These are phyloP conservation scores for Vesta saturnalis DNA, from an alignment of 2,888 invertebrate genomes.

Conservation along the genomic window DNA sequence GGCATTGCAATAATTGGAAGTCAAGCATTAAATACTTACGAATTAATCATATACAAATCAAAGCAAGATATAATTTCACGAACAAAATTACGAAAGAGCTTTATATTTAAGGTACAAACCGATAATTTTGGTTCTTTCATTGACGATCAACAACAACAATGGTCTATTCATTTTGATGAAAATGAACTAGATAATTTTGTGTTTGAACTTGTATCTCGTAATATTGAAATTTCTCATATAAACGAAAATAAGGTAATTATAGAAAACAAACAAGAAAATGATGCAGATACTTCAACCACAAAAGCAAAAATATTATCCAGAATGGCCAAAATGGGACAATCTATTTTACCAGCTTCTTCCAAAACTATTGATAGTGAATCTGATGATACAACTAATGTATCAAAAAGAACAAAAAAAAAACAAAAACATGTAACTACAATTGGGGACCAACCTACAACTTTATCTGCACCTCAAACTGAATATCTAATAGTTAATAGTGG, in stretches of 20 bases:
- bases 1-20: conserved; percentile 62
- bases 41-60: conserved; percentile 58
- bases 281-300: conserved; percentile 47
- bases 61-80: conserved; percentile 55
- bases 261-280: conserved; percentile 15
- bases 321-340: conserved; percentile 69
- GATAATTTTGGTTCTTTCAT: conserved; percentile 53
- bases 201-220: conserved; percentile 34
- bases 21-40: conserved; percentile 46
- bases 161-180: conserved; percentile 54
- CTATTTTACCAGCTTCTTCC: conserved; percentile 57
- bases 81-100: conserved; percentile 45
- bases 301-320: conserved; percentile 65
- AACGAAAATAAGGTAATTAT: neutral
- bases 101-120: conserved; percentile 47
- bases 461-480: conserved; percentile 12
- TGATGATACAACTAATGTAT: conserved; percentile 36
- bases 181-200: conserved; percentile 49
- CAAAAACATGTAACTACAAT: conserved; percentile 9
- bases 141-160: conserved; percentile 53
- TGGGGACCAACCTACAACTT: neutral
- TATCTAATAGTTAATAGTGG: conserved; percentile 22
- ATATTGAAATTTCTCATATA: conserved; percentile 12
- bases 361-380: conserved; percentile 47
- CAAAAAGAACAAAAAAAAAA: conserved; percentile 36